Conservation (phyloP, 2,888 invertebrate genomes). For the Xiphydria camelus region DNA sequence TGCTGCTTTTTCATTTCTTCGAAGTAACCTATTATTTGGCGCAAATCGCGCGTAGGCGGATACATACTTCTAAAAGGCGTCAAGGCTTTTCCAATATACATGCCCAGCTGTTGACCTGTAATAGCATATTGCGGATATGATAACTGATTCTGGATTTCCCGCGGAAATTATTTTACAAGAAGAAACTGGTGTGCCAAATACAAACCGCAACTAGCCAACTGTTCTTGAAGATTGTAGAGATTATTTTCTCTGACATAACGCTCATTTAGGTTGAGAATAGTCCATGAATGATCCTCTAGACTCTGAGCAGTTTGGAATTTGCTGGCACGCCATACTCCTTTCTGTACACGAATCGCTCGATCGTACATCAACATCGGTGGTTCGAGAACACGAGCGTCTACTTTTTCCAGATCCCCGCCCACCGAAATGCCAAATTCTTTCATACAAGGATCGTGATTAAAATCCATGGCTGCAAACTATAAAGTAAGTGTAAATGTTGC, state of each 20-base stretch:
- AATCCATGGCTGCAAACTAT: slow-evolving; percentile 44
- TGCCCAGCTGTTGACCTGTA: slow-evolving; percentile 34
- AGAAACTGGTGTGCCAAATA: no score
- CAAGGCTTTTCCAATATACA: slow-evolving; percentile 36
- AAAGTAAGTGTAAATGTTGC: no score
- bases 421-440: slow-evolving; percentile 83
- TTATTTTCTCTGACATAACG: slow-evolving; percentile 23
- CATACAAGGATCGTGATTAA: slow-evolving; percentile 62
- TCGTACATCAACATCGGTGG: slow-evolving; percentile 76
- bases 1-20: slow-evolving; percentile 33
- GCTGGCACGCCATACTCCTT: slow-evolving; percentile 58
- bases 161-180: no score
- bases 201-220: slow-evolving; percentile 38
- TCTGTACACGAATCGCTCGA: slow-evolving; percentile 48
- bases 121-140: neutral
- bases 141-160: no score
- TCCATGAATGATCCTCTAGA: slow-evolving; percentile 55
- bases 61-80: slow-evolving; percentile 28
- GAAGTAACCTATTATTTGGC: slow-evolving; percentile 32
- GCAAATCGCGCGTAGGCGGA: slow-evolving; percentile 13
- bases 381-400: slow-evolving; percentile 76
- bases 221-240: slow-evolving; percentile 34
- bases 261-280: slow-evolving; percentile 55
- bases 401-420: slow-evolving; percentile 71
- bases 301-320: slow-evolving; percentile 45